Base-by-base conservation (phyloP, 2,113 vertebrate species). In the Callithrix jacchus region DNA sequence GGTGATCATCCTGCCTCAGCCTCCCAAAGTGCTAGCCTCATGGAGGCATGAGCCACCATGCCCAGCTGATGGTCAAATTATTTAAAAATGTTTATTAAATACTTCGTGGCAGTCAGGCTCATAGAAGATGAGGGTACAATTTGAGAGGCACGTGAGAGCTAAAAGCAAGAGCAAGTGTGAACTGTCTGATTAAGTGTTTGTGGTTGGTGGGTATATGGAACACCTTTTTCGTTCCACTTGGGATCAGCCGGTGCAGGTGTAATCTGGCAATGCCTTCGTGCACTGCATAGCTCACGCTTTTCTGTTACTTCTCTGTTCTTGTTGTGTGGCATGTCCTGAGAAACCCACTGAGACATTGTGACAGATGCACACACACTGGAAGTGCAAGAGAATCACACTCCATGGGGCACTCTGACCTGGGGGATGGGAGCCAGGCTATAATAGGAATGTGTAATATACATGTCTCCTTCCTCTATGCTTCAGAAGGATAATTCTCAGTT, bases 41-140 rank as follows among this genome's bases (percentile, higher is more conserved):
- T 11, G 47, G 10, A 64, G 58, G 58, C 0, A 0, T 13, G 27
- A 30, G 58, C 4, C 23, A 64, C 25, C 11, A 0, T 30, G 58
- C 58, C 27, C 11, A 0, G 25, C 58, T 5, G 5, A 61, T 11
- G 30, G 58, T 61, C 25, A n/a, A 74, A 10, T 47, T 56, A 47
- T 80, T 91, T 76, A 25, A 0, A 77, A 91, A 42, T 0, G 9
- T 6, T 40, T 70, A 32, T 18, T n/a, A 40, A 47, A 40, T 68
- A 30, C 27, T 8, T 10, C 17, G 27, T 94, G 45, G 61, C 54
- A 32, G 40, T 68, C 49, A 17, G 14, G 17, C 16, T 14, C 32
- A 42, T 2, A 49, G 40, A 76, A 52, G 40, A 58, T 35, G 64
- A 17, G 23, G 6, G 42, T 42, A 1, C 2, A 27, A 11, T 32